A percentile compares a stretch with the other conserved stretches of the same genome.
Conservation (phyloP, 2,888 invertebrate genomes). For the Heliconius ismenius region DNA sequence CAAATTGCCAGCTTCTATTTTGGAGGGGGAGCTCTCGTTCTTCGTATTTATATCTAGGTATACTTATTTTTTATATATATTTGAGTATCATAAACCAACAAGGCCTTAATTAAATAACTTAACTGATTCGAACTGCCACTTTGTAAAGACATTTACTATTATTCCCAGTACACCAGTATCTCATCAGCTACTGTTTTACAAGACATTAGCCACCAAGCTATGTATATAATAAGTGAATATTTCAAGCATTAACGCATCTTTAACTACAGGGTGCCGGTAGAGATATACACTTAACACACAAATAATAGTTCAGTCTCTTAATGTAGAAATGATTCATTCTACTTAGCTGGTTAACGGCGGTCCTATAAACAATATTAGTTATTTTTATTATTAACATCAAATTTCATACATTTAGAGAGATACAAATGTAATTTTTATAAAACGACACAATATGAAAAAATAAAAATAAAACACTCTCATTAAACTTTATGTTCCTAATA, state of each 20-base stretch:
- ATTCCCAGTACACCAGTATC: constrained; percentile 7
- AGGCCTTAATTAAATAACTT: not conserved
- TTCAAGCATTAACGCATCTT: constrained; percentile 21
- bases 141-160: not conserved
- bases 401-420: not conserved
- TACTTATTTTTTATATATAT: not conserved
- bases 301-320: constrained; percentile 22
- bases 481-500: no score
- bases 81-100: not conserved
- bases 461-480: no score
- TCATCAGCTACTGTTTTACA: not conserved
- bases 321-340: constrained; percentile 23
- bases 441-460: not conserved
- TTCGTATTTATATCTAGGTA: not conserved
- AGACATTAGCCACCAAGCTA: constrained; percentile 9
- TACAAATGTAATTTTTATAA: not conserved
- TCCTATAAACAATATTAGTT: constrained; percentile 7
- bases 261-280: constrained; percentile 5
- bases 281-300: constrained; percentile 14
- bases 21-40: not conserved
- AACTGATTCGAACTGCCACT: not conserved
- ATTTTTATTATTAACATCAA: not conserved
- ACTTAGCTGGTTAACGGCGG: constrained; percentile 11
- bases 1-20: not conserved
- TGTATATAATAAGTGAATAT: constrained; percentile 11